Evolutionary conservation across 2,888 invertebrate genomes (phyloP), one percentile per base, ranked within the genome.

Genomic region (Itoplectis maculator): DNA sequence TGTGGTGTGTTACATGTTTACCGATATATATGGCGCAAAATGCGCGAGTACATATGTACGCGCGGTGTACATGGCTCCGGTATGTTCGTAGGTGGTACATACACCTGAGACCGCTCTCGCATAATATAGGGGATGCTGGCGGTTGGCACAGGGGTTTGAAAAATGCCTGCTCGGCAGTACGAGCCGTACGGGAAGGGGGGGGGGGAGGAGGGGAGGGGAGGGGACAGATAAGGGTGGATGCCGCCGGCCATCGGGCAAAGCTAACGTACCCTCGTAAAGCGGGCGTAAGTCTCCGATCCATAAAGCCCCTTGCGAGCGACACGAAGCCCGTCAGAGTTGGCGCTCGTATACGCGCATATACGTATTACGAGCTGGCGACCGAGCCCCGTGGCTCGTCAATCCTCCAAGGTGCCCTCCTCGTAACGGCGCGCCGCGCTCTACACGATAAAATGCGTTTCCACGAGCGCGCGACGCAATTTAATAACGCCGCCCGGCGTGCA

Each of bases 211-310:
- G n/a, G n/a, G n/a, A n/a, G n/a, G n/a, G 68, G 37, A 54, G 80
- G 59, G 63, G 42, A 72, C 42, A 74, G 45, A 70, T 66, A 51
- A 63, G 54, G 59, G 42, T 74, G 61, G 51, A 56, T 56, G 35
- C 54, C 35, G 49, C 47, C 56, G 63, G 20, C 51, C 59, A 65
- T 76, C 59, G 70, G 72, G 81, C 74, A 59, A 79, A 82, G 75
- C 81, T 77, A 73, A 77, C 77, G 45, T 61, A 59, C 77, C 78
- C 82, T 83, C 87, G 84, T 84, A 87, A 87, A 85, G 82, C 82
- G 79, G 75, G 83, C 83, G 79, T 81, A 86, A 88, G 86, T 85
- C 85, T 84, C 82, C 84, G 86, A 88, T 87, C 87, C 85, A 86
- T 87, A 86, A 85, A 84, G 84, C 81, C 72, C 72, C 69, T 63